phyloP scores from a whole-genome alignment of 2,797 vertebrate species.

The Galago senegalensis region DNA sequence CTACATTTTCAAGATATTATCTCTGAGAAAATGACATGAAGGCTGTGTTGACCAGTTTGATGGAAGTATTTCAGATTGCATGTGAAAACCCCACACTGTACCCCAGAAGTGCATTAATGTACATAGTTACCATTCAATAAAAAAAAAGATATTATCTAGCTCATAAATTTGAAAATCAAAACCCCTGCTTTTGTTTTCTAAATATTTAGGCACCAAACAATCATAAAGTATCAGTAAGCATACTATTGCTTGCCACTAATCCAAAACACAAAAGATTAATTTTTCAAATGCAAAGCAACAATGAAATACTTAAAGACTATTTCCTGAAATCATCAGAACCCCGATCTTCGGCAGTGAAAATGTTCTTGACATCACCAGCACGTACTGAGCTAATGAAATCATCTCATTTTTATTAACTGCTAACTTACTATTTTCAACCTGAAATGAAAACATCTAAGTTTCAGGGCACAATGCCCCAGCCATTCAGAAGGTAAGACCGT shows the following conservation, averaged over 20 bases:
- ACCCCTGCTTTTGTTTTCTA: background rate
- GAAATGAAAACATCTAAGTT: background rate
- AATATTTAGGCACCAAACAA: background rate
- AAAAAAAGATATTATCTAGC: conserved; percentile 34
- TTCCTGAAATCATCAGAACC: background rate
- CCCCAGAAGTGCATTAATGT: too few species aligned
- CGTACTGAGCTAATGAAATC: background rate
- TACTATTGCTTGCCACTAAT: background rate
- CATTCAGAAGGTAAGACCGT: background rate
- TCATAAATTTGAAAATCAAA: conserved; percentile 33
- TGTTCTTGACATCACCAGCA: background rate
- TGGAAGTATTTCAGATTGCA: too few species aligned
- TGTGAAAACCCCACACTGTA: too few species aligned
- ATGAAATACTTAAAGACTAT: background rate
- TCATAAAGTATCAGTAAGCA: background rate
- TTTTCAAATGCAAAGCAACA: background rate
- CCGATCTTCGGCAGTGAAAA: background rate
- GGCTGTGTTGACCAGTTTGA: too few species aligned
- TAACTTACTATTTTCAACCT: background rate
- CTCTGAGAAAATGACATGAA: background rate
- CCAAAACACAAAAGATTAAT: background rate
- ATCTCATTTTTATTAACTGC: background rate
- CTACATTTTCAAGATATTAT: conserved; percentile 62
- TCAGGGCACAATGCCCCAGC: background rate
- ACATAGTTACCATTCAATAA: too few species aligned